Percentiles rank a stretch among this genome's conserved stretches.
Conservation (phyloP, 37 sponge, comb jelly and placozoan species). For the Oopsacas minuta region DNA sequence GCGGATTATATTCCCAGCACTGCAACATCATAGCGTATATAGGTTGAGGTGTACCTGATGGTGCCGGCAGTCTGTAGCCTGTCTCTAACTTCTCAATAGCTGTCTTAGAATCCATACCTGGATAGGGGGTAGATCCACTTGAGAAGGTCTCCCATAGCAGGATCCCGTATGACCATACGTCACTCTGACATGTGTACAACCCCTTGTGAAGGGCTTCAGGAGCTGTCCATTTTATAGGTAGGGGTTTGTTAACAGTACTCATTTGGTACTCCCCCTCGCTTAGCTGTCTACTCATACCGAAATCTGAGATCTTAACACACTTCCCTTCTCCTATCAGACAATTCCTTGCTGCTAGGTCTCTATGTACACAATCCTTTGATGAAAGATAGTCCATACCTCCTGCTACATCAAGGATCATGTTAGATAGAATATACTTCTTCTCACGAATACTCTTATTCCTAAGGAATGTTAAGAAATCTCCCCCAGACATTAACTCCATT, state of each 20-base stretch:
- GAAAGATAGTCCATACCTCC: slow-evolving; percentile 73
- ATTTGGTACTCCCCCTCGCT: slow-evolving; percentile 68
- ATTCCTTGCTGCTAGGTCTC: slow-evolving; percentile 82
- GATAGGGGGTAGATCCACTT: slow-evolving; percentile 73
- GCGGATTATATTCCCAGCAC: slow-evolving; percentile 83
- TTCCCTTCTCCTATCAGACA: slow-evolving; percentile 61
- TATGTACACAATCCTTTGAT: slow-evolving; percentile 64
- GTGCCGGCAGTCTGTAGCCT: slow-evolving; percentile 68
- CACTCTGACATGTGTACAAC: slow-evolving; percentile 67
- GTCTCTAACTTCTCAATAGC: slow-evolving; percentile 53
- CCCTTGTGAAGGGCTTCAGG: slow-evolving; percentile 86
- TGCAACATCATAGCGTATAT: slow-evolving; percentile 63
- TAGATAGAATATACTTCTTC: slow-evolving; percentile 31
- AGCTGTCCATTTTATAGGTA: slow-evolving; percentile 92
- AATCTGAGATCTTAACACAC: slow-evolving; percentile 69
- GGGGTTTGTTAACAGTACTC: slow-evolving; percentile 45
- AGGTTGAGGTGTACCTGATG: slow-evolving; percentile 46
- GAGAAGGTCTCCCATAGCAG: slow-evolving; percentile 79
- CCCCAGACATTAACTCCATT: slow-evolving; percentile 90
- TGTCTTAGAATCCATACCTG: slow-evolving; percentile 67
- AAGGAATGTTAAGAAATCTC: slow-evolving; percentile 67
- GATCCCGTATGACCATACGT: slow-evolving; percentile 87
- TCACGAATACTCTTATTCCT: slow-evolving; percentile 44
- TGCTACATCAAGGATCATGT: slow-evolving; percentile 43
- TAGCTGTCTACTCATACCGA: slow-evolving; percentile 80